A percentile compares a stretch with the other conserved stretches of the same genome.
Evolutionary conservation across 1,140 invertebrate species (phyloP).

Genomic region (Macrosteles quadrilineatus): DNA sequence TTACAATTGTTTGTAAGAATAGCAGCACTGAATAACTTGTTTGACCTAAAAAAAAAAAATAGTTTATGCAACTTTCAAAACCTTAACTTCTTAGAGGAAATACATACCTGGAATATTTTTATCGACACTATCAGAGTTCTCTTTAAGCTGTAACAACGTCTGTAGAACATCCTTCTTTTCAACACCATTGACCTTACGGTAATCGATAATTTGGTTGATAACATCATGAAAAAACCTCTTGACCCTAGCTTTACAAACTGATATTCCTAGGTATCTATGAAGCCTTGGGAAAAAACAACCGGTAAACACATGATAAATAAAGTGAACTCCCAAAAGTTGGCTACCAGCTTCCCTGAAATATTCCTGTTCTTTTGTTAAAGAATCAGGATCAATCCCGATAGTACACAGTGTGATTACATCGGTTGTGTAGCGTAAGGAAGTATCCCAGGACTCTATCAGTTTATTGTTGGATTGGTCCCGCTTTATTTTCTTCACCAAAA

Average conservation of each 20-base stretch:
- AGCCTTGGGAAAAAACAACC: conserved; percentile 2
- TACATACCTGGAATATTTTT: conserved; percentile 6
- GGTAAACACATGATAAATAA: conserved; percentile 9
- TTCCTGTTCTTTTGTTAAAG: not conserved
- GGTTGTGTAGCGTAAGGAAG: conserved; percentile 9
- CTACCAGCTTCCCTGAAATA: not conserved
- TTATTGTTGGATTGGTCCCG: not conserved
- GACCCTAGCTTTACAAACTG: not conserved
- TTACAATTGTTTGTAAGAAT: too few relatives aligned
- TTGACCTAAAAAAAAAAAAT: too few relatives aligned
- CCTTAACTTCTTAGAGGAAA: too few relatives aligned
- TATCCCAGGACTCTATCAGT: not conserved
- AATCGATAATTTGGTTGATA: not conserved
- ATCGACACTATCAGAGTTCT: not conserved
- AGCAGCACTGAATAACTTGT: too few relatives aligned
- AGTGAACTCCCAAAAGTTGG: not conserved
- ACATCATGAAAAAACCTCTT: conserved; percentile 9
- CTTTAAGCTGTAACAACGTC: not conserved
- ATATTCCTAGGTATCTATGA: not conserved
- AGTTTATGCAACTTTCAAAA: too few relatives aligned
- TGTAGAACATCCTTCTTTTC: not conserved
- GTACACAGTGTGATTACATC: not conserved
- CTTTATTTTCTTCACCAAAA: not conserved
- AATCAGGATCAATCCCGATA: not conserved
- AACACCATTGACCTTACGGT: not conserved